phyloP scores from a whole-genome alignment of 1,140 invertebrate genomes.

The Ips typographus region DNA sequence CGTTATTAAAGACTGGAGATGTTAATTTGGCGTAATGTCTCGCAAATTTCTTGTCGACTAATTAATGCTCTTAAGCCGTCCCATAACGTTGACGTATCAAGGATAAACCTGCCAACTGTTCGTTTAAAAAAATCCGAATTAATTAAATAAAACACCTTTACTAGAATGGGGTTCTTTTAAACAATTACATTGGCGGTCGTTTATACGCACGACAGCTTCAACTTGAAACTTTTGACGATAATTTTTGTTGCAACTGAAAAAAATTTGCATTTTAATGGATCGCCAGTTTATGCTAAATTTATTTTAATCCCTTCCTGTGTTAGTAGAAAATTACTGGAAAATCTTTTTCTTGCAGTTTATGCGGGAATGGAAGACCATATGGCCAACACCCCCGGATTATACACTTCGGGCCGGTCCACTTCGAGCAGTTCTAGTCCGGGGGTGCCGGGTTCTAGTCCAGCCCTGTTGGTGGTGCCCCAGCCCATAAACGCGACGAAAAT shows the following conservation, averaged over 20 bases:
- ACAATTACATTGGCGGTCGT: too few relatives aligned
- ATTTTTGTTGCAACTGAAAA: not conserved
- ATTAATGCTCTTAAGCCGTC: not conserved
- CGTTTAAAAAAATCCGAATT: too few relatives aligned
- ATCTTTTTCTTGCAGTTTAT: constrained; percentile 25
- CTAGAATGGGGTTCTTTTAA: too few relatives aligned
- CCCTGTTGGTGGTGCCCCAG: constrained; percentile 86
- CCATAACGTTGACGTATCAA: too few relatives aligned
- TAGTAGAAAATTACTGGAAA: too few relatives aligned
- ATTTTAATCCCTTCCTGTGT: not conserved
- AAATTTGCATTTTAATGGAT: not conserved
- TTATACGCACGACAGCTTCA: too few relatives aligned
- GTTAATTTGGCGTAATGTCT: constrained; percentile 16
- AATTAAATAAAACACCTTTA: too few relatives aligned
- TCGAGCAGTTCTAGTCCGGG: constrained; percentile 54
- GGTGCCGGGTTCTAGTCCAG: constrained; percentile 56
- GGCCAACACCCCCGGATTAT: constrained; percentile 46
- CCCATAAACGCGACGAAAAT: constrained; percentile 81
- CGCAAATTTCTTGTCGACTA: constrained; percentile 2
- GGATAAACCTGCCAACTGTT: too few relatives aligned
- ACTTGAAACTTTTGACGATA: not conserved
- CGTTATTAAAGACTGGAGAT: not conserved
- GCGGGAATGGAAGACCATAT: constrained; percentile 50
- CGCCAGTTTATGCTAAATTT: not conserved
- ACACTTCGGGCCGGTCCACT: constrained; percentile 50